Base-by-base conservation (phyloP, 1,140 invertebrate genomes). In the Aleiodes sp. region DNA sequence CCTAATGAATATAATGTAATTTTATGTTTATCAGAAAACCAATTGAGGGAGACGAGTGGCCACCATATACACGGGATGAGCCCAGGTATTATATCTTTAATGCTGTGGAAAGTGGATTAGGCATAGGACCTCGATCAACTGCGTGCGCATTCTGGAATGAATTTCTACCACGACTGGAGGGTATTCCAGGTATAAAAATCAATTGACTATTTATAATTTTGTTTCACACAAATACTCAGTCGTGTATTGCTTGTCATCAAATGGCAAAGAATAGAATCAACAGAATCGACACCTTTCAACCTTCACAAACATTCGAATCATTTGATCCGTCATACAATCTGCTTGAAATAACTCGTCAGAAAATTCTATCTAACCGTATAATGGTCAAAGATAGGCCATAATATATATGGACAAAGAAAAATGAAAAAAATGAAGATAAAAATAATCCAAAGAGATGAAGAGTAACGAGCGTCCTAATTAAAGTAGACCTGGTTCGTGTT, bases 101-200 rank as follows among this genome's bases (percentile, higher is more conserved):
- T 72, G 92, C 94, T 0, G 92, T 94, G 74, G 89, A 90, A 14
- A 87, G 84, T 52, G 92, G 90, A 26, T 24, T 89, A 9, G 93
- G 93, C 2, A 90, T 91, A 71, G 96, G 95, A 62, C 96, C 95
- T 1, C 86, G 95, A 52, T 91, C 94, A 46, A 92, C 93, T 37
- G 89, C 94, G 19, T 98, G 97, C 80, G 94, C 95, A 43, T 98
- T 98, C 86, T 98, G 97, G 97, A 96, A 96, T 78, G 91, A 96
- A 68, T 96, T 98, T 84, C 88, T 98, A 78, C 96, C 96, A 52
- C 91, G 92, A 83, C 90, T 96, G 69, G 90, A 90, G 82, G 91
- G 91, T 85, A 87, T 90, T 85, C 87, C 91, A 88, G 91, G 91
- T 92, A 87, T 78, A 83, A n/a, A n/a, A n/a, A n/a, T n/a, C n/a